Evolutionary conservation across 1,140 invertebrate genomes (phyloP), one percentile per base, ranked within the genome.

Genomic region (Lethocerus indicus): DNA sequence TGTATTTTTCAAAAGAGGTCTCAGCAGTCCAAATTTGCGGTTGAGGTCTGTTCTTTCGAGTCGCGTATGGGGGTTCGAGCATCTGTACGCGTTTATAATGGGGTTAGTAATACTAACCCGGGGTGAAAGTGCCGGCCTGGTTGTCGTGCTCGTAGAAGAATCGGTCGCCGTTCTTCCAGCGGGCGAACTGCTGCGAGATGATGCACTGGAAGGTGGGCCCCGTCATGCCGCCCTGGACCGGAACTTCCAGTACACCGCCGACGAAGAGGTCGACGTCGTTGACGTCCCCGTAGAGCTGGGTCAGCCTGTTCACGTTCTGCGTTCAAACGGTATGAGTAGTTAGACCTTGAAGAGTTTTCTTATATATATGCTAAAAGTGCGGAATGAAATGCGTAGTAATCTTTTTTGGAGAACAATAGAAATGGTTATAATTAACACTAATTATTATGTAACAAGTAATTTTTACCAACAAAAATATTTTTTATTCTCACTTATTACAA

Each of bases 161-260:
- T 50, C 85, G 66, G 64, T 93, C 88, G 4, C 83, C 87, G 16
- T 78, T 75, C 58, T 87, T 75, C 1, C 83, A 80, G 48, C 79
- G 70, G 55, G 78, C 83, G 63, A 95, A 94, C 64, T 94, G 90
- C 59, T 83, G 83, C 0, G 75, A 81, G 1, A 95, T 66, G 48
- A 96, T 85, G 57, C 89, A 93, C 1, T 86, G 71, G 67, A 92
- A 93, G 0, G 90, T 94, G 1, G 89, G 91, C 0, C 92, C 92
- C 1, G 81, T 69, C 9, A 90, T 63, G 1, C 84, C 78, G 1
- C 79, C 85, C 1, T 74, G 69, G 0, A 91, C 69, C 0, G 81
- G 79, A 35, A 79, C 69, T 61, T 95, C 91, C 49, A 84, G 79
- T 74, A 93, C 79, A 41, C 85, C 88, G 18, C 83, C 92, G 1